Evolutionary conservation across 2,113 vertebrate genomes (phyloP), one percentile per base, ranked within the genome.

Genomic region (Microtus richardsoni): DNA sequence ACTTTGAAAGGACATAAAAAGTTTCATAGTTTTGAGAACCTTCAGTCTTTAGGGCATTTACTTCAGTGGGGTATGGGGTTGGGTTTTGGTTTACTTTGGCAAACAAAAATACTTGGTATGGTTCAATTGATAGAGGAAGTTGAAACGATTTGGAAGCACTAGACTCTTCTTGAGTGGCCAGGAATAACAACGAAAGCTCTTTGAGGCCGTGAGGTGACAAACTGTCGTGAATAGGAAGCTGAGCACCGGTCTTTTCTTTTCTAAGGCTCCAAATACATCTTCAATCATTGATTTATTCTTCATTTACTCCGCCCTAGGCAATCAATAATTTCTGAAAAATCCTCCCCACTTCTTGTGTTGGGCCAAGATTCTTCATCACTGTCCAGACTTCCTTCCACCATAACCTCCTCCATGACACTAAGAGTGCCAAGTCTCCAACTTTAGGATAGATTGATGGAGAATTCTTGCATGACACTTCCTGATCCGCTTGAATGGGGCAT

Each of bases 1-100:
- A 12, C n/a, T 93, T 78, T 77, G 62, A 58, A 88, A 78, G 91
- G 44, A 39, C 2, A 24, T 30, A 47, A 83, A 82, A 87, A 9
- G 36, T 17, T 88, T 19, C 41, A 92, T 54, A 84, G 47, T 39
- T 86, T 62, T 70, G 84, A 73, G 54, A 85, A 95, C 39, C 54
- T 94, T 30, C 11, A 66, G 16, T 73, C 70, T 78, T 54, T 84
- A 71, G 84, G 78, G 24, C 83, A 93, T 93, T 93, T 80, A 85
- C 21, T 60, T 75, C 16, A 79, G 47, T 26, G 66, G 52, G 24
- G 58, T 60, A 6, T 21, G 26, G 47, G 22, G 47, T 26, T 71
- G 58, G 49, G 62, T n/a, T 78, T 93, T 83, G 83, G 21, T 26
- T 83, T 77, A 77, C 75, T 89, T 64, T 78, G 64, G 41, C 75